Base-by-base conservation (phyloP, 2,797 vertebrate species). In the Australoheros facetus region DNA sequence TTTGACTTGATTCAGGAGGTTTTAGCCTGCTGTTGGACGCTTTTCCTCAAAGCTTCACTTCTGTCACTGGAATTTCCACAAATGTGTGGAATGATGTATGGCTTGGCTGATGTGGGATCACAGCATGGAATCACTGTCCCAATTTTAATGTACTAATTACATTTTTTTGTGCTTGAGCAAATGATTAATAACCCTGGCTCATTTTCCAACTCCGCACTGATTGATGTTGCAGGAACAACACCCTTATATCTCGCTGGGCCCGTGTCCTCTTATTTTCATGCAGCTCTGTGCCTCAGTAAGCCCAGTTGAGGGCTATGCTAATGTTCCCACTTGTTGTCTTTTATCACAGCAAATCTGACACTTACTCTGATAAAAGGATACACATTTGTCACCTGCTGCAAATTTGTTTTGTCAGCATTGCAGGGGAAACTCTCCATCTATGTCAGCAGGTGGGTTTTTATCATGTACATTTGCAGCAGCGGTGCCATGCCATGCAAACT, bases 141-240 rank as follows among this genome's bases (percentile, higher is more conserved):
- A 89, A 91, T 94, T 92, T 86, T 82, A 79, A 64, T 71, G 85
- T 62, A 85, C 87, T 95, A 95, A 95, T 94, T 93, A 92, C 83
- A 91, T 93, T 93, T 94, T 86, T 86, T 86, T 83, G 81, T 84
- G 84, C 80, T 71, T 9, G 3, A 85, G 79, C 76, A 77, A 91
- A 91, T 91, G 91, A 94, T 95, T 94, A 94, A 94, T 94, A 91
- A 92, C 73, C 53, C 56, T 42, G 71, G 77, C 85, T 85, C 79
- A 78, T 87, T 93, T 87, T 66, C 71, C 48, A 81, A 83, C 90
- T 84, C 89, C 87, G 81, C 64, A 71, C 59, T 94, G 92, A 95
- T 92, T 91, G 92, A 95, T 94, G 92, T 75, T 81, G 73, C 71
- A 42, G 81, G 83, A 88, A 77, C 26, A n/a, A 42, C 83, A 87